Percentiles rank a stretch among this genome's conserved stretches.
These are phyloP conservation scores for Tipula helvola DNA, from an alignment of 2,888 invertebrate genomes.

Conservation along the genomic window DNA sequence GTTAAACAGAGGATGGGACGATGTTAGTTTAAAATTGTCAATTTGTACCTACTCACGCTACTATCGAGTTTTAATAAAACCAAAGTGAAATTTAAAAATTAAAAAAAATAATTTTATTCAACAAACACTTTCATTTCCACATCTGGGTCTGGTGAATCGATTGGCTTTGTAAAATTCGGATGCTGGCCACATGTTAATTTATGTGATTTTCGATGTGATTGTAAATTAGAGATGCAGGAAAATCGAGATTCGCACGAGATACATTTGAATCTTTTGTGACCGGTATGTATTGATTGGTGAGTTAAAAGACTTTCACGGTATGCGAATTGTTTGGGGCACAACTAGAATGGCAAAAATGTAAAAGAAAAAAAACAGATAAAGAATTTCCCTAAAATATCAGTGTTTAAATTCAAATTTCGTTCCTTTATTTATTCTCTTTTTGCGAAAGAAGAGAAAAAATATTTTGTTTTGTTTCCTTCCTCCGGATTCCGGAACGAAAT, in stretches of 20 bases:
- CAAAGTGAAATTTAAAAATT: not conserved
- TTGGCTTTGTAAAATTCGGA: conserved; percentile 30
- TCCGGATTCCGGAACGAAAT: no score
- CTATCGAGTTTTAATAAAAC: not conserved
- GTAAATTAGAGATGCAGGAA: conserved; percentile 40
- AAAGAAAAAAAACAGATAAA: no score
- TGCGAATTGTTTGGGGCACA: conserved; percentile 36
- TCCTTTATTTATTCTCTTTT: no score
- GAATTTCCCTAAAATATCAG: no score
- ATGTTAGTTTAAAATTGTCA: no score
- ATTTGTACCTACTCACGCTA: no score
- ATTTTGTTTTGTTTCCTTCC: no score
- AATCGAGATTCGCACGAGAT: conserved; percentile 39
- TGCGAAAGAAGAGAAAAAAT: no score
- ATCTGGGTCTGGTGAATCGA: conserved; percentile 16
- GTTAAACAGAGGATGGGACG: not conserved
- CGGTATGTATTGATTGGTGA: conserved; percentile 39
- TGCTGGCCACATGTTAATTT: conserved; percentile 35
- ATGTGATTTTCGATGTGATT: conserved; percentile 38
- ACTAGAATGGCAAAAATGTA: conserved; percentile 20
- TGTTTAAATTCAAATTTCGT: no score
- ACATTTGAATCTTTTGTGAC: conserved; percentile 39
- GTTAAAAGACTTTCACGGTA: conserved; percentile 40
- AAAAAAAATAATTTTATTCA: not conserved
- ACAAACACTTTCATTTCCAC: not conserved